Base-by-base conservation (phyloP, 2,888 invertebrate genomes). In the Hoplodrina ambigua region DNA sequence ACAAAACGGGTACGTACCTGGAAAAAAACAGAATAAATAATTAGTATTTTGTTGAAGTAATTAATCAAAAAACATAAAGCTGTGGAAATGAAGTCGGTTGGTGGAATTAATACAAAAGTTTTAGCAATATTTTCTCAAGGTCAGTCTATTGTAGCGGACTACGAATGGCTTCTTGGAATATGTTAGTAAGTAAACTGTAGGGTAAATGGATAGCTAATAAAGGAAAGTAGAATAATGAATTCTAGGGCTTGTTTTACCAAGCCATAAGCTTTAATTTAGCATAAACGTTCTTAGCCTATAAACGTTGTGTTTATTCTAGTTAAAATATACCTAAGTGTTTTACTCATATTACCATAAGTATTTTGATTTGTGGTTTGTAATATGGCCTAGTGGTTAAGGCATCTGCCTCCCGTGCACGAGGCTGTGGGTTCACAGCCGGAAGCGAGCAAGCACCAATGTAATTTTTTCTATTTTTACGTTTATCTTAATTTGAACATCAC, bases 1-100 rank as follows among this genome's bases (percentile, higher is more conserved):
- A 53, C 37, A 13, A 54, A 56, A 49, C 61, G 11, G 44, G 75
- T 80, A 86, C 87, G 57, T 87, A 87, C 87, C 87, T 88, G 86
- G 86, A 55, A 85, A 87, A 71, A 80, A 79, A 50, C 62, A 63
- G 54, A 60, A 73, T 25, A 8, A 46, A 30, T 56, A 49, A 72
- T 76, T 68, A 73, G 64, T 61, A 74, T 74, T 74, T 54, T 50
- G 66, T 46, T 60, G 41, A 56, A 61, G 53, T 19, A 72, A 69
- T 69, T 37, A 72, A 68, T 60, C 57, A 71, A 69, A 60, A 41
- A 59, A 67, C 50, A 55, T 50, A 58, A 46, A 50, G 50, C 44
- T 11, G 19, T 64, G n/a, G 25, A 46, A 58, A 54, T 46, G 13
- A 67, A 56, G 30, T 37, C 46, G 30, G 41, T 13, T n/a, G 8